Evolutionary conservation across 1,140 invertebrate species (phyloP), one percentile per base, ranked within the genome.

Genomic region (Pseudomyrmex concolor): DNA sequence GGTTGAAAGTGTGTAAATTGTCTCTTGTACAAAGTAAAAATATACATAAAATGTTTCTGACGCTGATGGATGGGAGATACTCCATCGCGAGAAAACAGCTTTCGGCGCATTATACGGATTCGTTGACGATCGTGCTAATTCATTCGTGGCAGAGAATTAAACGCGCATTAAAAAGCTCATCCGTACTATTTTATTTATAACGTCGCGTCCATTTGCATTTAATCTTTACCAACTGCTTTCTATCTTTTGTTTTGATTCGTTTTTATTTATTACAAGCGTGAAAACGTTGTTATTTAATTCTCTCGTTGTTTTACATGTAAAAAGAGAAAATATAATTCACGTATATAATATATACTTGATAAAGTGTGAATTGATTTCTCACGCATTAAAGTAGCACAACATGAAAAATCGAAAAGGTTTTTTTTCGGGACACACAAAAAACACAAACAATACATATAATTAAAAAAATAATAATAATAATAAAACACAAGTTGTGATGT

Each of bases 51-150:
- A 2, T 13, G 13, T 68, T 78, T 68, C 48, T 78, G 9, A 67
- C 25, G n/a, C 66, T 54, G 74, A 67, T 19, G 17, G 68, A 1
- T 10, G 17, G 34, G 57, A 68, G 57, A 68, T 34, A 78, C 68
- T 25, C 48, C 55, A 57, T 57, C 9, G 50, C 13, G 17, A 64
- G 34, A 57, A 19, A 1, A 9, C 7, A 57, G 63, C 34, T 68
- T 17, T 22, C 25, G 34, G 2, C 45, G 34, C 34, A 68, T 78
- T 78, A 78, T 57, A 2, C 7, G 12, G 66, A 70, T 80, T 67
- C 54, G 10, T 8, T 15, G 34, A 0, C 34, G 51, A 70, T 78
- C 34, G 51, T 68, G 64, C 43, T 78, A 78, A 78, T 68, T 59
- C 43, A 10, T 70, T 48, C 5, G 15, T 34, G 19, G 15, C 19